phyloP scores from a whole-genome alignment of 2,888 invertebrate genomes.

The Helleia helle region DNA sequence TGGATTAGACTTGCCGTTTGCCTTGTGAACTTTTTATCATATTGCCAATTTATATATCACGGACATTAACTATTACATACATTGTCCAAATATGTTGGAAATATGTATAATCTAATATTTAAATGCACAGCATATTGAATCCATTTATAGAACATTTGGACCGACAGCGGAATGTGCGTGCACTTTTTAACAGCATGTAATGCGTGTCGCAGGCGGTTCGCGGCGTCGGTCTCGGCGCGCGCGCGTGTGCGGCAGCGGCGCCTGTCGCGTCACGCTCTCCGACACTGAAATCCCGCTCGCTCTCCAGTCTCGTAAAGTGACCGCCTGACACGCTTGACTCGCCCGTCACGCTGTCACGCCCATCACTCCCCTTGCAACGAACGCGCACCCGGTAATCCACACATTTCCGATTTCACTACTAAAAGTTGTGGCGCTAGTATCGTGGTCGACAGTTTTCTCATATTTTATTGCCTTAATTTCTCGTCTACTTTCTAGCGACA shows the following conservation, averaged over 20 bases:
- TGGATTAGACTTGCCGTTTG: no score
- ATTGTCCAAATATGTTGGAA: no score
- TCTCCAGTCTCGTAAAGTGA: slow-evolving; percentile 73
- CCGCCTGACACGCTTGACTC: slow-evolving; percentile 46
- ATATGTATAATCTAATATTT: no score
- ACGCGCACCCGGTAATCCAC: slow-evolving; percentile 18
- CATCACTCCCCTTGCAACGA: slow-evolving; percentile 20
- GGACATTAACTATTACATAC: no score
- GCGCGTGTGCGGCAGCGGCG: slow-evolving; percentile 52
- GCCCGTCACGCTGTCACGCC: slow-evolving; percentile 25
- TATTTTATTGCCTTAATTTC: background rate
- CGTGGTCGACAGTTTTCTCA: background rate
- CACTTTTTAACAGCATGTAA: slow-evolving; percentile 1
- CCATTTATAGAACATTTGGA: no score
- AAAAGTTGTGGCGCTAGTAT: background rate
- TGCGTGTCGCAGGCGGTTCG: slow-evolving; percentile 48
- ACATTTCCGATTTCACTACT: background rate
- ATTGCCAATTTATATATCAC: no score
- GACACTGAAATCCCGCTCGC: slow-evolving; percentile 71
- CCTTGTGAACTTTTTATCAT: no score
- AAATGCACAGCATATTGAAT: no score
- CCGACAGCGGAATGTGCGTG: background rate
- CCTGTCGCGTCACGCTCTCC: slow-evolving; percentile 47
- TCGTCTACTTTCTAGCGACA: background rate
- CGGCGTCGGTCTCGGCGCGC: slow-evolving; percentile 66